Conservation (phyloP, 2,113 vertebrate species). For the Leucoraja erinaceus region DNA sequence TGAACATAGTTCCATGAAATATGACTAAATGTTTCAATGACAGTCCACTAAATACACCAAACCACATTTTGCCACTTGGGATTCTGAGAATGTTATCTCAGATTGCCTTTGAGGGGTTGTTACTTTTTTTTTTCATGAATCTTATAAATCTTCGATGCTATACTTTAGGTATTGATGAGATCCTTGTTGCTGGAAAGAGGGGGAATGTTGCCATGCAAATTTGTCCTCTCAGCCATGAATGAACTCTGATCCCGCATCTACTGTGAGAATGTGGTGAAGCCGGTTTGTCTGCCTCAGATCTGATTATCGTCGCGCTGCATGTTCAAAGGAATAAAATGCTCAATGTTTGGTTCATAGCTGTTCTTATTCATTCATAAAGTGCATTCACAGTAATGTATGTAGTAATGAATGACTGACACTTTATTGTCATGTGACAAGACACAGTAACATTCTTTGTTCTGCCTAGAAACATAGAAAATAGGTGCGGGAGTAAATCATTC, state of each 20-base stretch:
- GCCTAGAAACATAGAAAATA: too few species aligned
- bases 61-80: not conserved
- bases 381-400: not conserved
- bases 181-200: not conserved
- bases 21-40: not conserved
- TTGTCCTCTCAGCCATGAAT: not conserved
- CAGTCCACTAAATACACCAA: not conserved
- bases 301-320: not conserved
- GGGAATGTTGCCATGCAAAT: not conserved
- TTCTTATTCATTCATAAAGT: slow-evolving; percentile 16
- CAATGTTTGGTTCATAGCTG: not conserved
- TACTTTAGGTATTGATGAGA: not conserved
- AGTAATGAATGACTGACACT: too few species aligned
- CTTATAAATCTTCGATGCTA: not conserved
- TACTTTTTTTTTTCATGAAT: not conserved
- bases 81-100: not conserved
- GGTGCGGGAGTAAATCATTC: too few species aligned
- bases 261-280: slow-evolving; percentile 13
- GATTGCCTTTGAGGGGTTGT: not conserved
- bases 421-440: too few species aligned
- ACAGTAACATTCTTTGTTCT: too few species aligned
- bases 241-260: not conserved
- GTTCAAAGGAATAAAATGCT: not conserved
- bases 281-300: not conserved
- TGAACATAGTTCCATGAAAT: not conserved